Percentiles rank a stretch among this genome's conserved stretches.
phyloP scores from a whole-genome alignment of 2,888 invertebrate species.

The Stramonita haemastoma region DNA sequence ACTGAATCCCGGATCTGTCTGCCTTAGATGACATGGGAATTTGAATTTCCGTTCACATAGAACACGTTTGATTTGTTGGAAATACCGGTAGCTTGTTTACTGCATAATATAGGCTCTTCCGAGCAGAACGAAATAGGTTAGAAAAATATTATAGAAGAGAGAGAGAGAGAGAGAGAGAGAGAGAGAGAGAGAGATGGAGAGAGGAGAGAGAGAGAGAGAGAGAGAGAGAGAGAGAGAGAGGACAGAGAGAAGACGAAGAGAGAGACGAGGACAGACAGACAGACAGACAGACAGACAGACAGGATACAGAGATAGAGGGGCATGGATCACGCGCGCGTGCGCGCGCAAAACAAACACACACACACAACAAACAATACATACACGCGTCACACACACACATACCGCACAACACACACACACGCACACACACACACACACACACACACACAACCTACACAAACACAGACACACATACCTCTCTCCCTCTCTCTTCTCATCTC shows the following conservation, averaged over 20 bases:
- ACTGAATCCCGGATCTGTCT: too few species aligned
- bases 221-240: too few species aligned
- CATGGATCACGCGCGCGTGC: background rate
- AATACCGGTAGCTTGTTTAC: too few species aligned
- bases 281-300: background rate
- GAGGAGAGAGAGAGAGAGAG: background rate
- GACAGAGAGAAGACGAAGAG: background rate
- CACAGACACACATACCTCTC: background rate
- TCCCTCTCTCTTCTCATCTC: too few species aligned
- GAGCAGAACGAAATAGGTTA: too few species aligned
- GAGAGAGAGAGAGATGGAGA: background rate
- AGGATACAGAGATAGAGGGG: background rate
- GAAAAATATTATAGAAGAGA: background rate
- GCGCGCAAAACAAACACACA: background rate
- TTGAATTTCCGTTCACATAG: too few species aligned
- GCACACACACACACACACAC: background rate
- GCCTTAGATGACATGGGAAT: too few species aligned
- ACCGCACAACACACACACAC: background rate
- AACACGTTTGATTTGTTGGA: too few species aligned
- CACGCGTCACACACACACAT: background rate
- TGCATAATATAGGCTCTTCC: too few species aligned
- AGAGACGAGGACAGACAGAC: background rate
- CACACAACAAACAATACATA: background rate
- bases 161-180: background rate
- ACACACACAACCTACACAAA: background rate